Conservation (phyloP, 2,888 invertebrate genomes). For the Thyatira batis region DNA sequence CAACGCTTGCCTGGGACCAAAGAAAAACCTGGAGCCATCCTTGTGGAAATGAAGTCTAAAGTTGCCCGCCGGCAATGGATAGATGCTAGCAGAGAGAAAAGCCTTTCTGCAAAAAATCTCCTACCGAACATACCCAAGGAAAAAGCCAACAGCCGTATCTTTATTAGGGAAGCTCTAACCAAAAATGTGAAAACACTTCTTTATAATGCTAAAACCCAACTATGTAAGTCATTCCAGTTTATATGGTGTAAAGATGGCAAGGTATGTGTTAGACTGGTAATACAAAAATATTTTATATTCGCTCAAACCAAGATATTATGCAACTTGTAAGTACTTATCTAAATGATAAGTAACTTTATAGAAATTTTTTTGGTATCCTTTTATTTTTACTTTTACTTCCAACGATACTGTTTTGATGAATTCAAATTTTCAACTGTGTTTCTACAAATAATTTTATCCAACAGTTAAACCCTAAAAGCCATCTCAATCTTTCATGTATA, state of each 20-base stretch:
- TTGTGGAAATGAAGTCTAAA: constrained; percentile 21
- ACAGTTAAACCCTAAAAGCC: constrained; percentile 2
- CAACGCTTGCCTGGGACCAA: constrained; percentile 15
- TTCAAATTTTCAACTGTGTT: neutral
- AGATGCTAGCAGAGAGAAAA: constrained; percentile 18
- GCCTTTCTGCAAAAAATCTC: constrained; percentile 19
- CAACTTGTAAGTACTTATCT: neutral
- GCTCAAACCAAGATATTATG: constrained; percentile 7
- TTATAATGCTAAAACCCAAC: constrained; percentile 17
- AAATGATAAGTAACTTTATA: neutral
- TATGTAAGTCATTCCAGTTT: constrained; percentile 17
- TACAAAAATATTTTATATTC: constrained; percentile 19
- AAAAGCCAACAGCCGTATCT: constrained; percentile 13
- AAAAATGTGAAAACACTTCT: constrained; percentile 21
- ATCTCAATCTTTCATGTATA: constrained; percentile 13
- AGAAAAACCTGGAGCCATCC: constrained; percentile 21
- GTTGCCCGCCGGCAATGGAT: constrained; percentile 19
- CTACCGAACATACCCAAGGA: constrained; percentile 17
- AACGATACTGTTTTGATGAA: no score
- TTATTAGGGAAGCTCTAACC: constrained; percentile 24
- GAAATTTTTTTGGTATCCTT: no score
- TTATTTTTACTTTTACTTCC: no score
- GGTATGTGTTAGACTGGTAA: constrained; percentile 16
- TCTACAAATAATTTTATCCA: constrained; percentile 3
- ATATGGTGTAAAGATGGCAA: constrained; percentile 26